Percentiles rank a stretch among this genome's conserved stretches.
phyloP scores from a whole-genome alignment of 2,888 invertebrate genomes.

The Lathronympha strigana region DNA sequence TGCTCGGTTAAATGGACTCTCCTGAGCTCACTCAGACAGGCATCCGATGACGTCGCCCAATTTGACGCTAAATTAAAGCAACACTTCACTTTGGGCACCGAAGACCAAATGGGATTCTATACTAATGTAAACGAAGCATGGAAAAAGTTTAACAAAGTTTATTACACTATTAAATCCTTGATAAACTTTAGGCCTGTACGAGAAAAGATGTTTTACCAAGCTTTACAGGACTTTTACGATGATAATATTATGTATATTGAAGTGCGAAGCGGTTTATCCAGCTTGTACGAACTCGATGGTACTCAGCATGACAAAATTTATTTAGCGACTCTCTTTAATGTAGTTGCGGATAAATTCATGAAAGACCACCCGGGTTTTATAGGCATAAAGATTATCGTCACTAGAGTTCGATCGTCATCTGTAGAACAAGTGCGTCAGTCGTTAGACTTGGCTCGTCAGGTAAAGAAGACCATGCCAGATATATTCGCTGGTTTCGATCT shows the following conservation, averaged over 20 bases:
- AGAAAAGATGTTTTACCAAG: conserved; percentile 85
- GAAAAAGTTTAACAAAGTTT: conserved; percentile 83
- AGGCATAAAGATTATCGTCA: conserved; percentile 87
- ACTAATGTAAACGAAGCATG: conserved; percentile 84
- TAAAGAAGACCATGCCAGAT: conserved; percentile 84
- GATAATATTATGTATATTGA: conserved; percentile 90
- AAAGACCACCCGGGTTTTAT: conserved; percentile 85
- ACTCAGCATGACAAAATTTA: conserved; percentile 79
- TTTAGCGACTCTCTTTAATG: conserved; percentile 81
- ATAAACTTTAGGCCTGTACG: conserved; percentile 86
- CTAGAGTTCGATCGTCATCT: conserved; percentile 54
- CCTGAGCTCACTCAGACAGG: conserved; percentile 75
- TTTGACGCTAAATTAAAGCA: conserved; percentile 82
- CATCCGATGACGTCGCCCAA: conserved; percentile 63
- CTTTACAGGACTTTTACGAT: conserved; percentile 85
- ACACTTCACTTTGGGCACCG: conserved; percentile 81
- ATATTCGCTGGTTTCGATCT: conserved; percentile 92
- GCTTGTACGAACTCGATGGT: conserved; percentile 86
- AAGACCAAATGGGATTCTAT: conserved; percentile 66
- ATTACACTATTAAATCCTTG: conserved; percentile 78
- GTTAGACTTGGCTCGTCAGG: conserved; percentile 59
- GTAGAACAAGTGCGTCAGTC: conserved; percentile 70
- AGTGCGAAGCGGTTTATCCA: conserved; percentile 84
- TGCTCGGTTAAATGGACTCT: conserved; percentile 76
- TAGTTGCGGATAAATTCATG: conserved; percentile 83